Percentiles rank a stretch among this genome's conserved stretches.
These are phyloP conservation scores for Diadophis punctatus DNA, from an alignment of 2,113 vertebrate species.

Conservation along the genomic window DNA sequence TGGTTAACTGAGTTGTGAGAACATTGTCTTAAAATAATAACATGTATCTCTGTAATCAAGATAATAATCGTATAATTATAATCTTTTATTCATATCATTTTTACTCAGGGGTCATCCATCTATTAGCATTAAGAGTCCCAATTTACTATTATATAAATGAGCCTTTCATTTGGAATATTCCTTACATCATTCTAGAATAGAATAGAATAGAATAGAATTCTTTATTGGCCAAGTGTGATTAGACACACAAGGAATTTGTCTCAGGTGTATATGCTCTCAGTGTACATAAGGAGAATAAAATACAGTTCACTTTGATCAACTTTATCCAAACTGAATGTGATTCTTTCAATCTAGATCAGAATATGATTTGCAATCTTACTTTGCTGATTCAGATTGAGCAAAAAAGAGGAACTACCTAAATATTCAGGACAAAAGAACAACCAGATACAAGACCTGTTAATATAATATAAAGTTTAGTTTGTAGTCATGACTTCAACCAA, in stretches of 20 bases:
- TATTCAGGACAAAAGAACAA: background rate
- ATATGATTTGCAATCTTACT: background rate
- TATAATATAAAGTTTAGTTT: background rate
- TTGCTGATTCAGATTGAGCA: background rate
- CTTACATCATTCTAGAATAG: too few species aligned
- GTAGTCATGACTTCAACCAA: background rate
- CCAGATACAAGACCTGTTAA: background rate
- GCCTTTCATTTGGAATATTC: background rate
- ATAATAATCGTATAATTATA: background rate
- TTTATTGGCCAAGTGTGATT: too few species aligned
- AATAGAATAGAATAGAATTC: too few species aligned
- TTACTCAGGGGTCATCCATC: background rate
- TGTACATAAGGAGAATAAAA: too few species aligned
- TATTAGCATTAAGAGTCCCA: background rate
- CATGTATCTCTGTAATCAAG: background rate
- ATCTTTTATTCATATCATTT: background rate
- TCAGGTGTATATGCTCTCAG: too few species aligned
- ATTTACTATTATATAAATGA: too few species aligned
- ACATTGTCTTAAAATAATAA: background rate
- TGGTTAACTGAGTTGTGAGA: background rate
- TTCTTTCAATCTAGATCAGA: background rate
- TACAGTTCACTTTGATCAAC: background rate
- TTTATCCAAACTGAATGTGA: background rate
- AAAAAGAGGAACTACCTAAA: background rate
- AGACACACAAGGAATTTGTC: too few species aligned